Evolutionary conservation across 2,888 invertebrate genomes (phyloP).

Genomic region (Eilema depressum): DNA sequence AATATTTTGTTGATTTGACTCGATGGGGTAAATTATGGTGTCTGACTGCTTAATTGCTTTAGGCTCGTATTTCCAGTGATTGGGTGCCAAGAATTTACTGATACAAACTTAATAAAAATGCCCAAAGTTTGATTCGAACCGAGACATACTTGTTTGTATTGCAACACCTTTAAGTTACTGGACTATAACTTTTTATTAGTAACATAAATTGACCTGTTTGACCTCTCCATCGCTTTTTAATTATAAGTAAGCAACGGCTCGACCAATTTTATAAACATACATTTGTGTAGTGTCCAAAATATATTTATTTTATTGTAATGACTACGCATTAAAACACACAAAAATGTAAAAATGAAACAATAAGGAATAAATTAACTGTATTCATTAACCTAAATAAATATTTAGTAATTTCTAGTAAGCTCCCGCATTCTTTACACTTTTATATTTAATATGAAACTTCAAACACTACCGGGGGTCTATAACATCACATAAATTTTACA

Average conservation of each 20-base stretch:
- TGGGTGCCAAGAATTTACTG: background rate
- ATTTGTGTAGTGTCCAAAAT: background rate
- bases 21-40: background rate
- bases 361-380: conserved; percentile 17
- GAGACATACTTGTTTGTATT: conserved; percentile 4
- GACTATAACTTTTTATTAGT: background rate
- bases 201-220: background rate
- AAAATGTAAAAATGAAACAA: conserved; percentile 4
- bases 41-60: background rate
- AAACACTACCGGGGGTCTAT: conserved; percentile 47
- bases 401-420: conserved; percentile 22
- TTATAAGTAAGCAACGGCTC: background rate
- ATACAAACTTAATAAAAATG: background rate
- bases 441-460: background rate
- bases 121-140: background rate
- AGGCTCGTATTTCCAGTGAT: background rate
- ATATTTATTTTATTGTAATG: background rate
- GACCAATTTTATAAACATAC: background rate
- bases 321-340: background rate
- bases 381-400: conserved; percentile 28
- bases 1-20: conserved; percentile 23
- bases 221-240: background rate
- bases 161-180: background rate
- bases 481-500: conserved; percentile 43
- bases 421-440: conserved; percentile 18